Evolutionary conservation across 2,113 vertebrate species (phyloP), one percentile per base, ranked within the genome.

Genomic region (Otus sunia): DNA sequence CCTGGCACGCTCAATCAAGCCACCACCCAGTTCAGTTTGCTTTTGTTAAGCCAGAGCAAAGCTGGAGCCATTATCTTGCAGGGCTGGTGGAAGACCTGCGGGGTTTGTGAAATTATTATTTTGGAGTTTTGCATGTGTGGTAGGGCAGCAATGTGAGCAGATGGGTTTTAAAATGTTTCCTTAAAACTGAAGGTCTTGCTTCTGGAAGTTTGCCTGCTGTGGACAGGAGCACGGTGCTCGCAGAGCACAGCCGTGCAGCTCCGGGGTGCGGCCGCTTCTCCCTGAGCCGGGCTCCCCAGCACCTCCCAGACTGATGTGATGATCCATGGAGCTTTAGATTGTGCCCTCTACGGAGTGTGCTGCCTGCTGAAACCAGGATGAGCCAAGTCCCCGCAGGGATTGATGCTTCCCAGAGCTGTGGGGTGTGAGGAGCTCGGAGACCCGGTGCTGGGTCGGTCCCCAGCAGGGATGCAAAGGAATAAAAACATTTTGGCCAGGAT

Each of bases 11-110:
- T 75, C 26, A 3, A 29, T 16, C 21, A 10, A 45, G 20, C 60
- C 68, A 34, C 58, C 22, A 5, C 49, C 58, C 5, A 0, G 2
- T 18, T n/a, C 55, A 7, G 22, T 63, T 62, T 15, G 58, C 16
- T 0, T 58, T 45, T 0, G 0, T 4, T 13, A 11, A 91, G 63
- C 29, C 73, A 34, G 64, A 30, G 68, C 82, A 8, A 49, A 36
- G 77, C 67, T 3, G 5, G 60, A 2, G 12, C 59, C 2, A 4
- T 73, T 45, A 4, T 39, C 63, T 71, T 10, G 22, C 10, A 7
- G 39, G 0, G 7, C 49, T 14, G 68, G 8, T 58, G 67, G 52
- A 30, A 39, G 23, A 45, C 12, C 36, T 55, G 87, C 32, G 36
- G 76, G 43, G 56, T 9, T 55, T 74, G 62, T 21, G 37, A 47